These are phyloP conservation scores for Sesia bembeciformis DNA, from an alignment of 2,888 invertebrate species.

Conservation along the genomic window DNA sequence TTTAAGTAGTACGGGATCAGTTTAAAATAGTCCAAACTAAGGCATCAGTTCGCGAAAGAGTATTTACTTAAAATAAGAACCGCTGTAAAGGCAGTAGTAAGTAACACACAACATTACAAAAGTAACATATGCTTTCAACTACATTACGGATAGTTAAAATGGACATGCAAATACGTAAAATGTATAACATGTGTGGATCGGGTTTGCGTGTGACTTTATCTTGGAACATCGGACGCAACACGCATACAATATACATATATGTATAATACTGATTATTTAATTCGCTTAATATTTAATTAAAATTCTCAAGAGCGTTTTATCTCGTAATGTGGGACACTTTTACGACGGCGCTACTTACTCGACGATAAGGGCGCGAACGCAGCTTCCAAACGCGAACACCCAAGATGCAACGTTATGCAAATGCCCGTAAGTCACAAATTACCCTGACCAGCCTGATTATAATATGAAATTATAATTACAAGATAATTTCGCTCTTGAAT, in stretches of 20 bases:
- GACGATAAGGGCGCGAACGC: slow-evolving; percentile 58
- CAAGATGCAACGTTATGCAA: slow-evolving; percentile 61
- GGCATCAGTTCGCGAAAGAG: slow-evolving; percentile 37
- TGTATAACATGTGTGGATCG: slow-evolving; percentile 35
- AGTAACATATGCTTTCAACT: slow-evolving; percentile 35
- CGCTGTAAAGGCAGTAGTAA: slow-evolving; percentile 18
- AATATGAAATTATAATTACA: slow-evolving; percentile 69
- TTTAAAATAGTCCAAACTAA: slow-evolving; percentile 10
- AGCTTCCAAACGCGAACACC: slow-evolving; percentile 42
- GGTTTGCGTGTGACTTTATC: slow-evolving; percentile 53
- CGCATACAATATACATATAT: slow-evolving; percentile 61
- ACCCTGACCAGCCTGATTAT: slow-evolving; percentile 50
- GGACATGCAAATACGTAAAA: slow-evolving; percentile 27
- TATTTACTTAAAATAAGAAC: slow-evolving; percentile 20
- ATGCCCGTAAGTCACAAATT: slow-evolving; percentile 57
- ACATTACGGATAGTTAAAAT: slow-evolving; percentile 24
- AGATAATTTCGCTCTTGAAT: slow-evolving; percentile 66
- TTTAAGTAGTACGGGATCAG: neutral
- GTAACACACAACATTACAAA: slow-evolving; percentile 17
- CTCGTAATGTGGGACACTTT: slow-evolving; percentile 73
- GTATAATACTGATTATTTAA: slow-evolving; percentile 74
- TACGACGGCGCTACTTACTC: slow-evolving; percentile 69
- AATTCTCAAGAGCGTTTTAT: slow-evolving; percentile 70
- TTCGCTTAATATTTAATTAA: slow-evolving; percentile 74
- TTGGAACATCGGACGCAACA: slow-evolving; percentile 49